A percentile compares a stretch with the other conserved stretches of the same genome.
Evolutionary conservation across 2,888 invertebrate genomes (phyloP).

Genomic region (Leptothorax acervorum): DNA sequence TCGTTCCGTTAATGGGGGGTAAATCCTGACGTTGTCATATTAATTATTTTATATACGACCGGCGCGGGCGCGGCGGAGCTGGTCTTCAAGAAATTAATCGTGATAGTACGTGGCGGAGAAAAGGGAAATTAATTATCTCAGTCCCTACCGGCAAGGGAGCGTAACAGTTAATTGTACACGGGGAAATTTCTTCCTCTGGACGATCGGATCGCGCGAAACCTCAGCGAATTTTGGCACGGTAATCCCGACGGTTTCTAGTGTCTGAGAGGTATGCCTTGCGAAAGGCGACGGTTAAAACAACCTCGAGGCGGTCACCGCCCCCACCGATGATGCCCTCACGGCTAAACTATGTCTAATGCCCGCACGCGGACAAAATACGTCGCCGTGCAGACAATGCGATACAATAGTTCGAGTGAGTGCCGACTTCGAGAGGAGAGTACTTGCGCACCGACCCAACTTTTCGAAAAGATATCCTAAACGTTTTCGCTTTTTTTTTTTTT

Average conservation of each 20-base stretch:
- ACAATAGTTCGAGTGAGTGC: constrained; percentile 60
- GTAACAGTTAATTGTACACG: not conserved
- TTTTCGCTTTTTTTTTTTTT: not conserved
- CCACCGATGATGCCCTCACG: constrained; percentile 71
- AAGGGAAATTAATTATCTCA: not conserved
- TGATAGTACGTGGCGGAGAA: no score
- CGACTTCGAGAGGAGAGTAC: constrained; percentile 1
- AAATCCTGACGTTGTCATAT: constrained; percentile 26
- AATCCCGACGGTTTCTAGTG: not conserved
- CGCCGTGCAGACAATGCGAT: constrained; percentile 53
- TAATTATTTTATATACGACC: constrained; percentile 12
- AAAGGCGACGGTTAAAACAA: constrained; percentile 67
- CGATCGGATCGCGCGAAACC: not conserved
- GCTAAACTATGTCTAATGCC: constrained; percentile 80
- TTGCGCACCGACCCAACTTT: not conserved
- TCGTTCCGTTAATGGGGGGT: constrained; percentile 17
- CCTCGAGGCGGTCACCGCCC: constrained; percentile 80
- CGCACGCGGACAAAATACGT: constrained; percentile 63
- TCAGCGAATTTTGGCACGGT: not conserved
- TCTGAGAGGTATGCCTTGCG: constrained; percentile 58
- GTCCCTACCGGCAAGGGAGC: not conserved
- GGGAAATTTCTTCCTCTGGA: not conserved
- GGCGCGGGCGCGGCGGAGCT: not conserved
- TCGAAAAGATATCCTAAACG: not conserved
- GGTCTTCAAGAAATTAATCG: not conserved